Base-by-base conservation (phyloP, 2,888 invertebrate species). In the Agrochola lychnidis region DNA sequence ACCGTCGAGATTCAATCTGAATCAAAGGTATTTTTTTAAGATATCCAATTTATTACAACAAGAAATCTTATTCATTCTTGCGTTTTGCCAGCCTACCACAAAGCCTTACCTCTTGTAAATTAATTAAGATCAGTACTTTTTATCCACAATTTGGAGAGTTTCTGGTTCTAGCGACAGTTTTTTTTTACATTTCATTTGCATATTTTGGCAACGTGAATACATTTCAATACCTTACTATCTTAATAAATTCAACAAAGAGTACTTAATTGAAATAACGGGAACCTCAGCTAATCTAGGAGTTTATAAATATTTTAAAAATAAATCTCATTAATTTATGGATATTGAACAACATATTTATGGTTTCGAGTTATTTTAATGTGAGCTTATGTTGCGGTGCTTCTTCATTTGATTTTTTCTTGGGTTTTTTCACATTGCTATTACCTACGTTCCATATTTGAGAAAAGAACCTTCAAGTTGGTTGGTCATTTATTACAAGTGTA, bases 41-140 rank as follows among this genome's bases (percentile, higher is more conserved):
- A 73, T 62, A 63, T 74, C 57, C n/a, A 73, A 68, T 86, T 75
- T 63, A 74, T 71, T 63, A 59, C 25, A 59, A 61, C 30, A 22
- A 70, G 19, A 63, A 83, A 79, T 83, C 59, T 73, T 72, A 30
- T 83, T 79, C 57, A 30, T 70, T 70, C n/a, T 59, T 71, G 56
- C 56, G 57, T 73, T 86, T 86, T 22, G 36, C 14, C n/a, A 36
- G 48, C 25, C 40, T 48, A 82, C 57, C 59, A 70, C 53, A 53
- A 82, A 81, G 45, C 56, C 16, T 19, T 48, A 78, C 64, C 84
- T 72, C 67, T 64, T 81, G 48, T 73, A 71, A 84, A 80, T 84
- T 84, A 80, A 79, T 80, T 80, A 84, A 80, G 64, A 80, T 71
- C 84, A 51, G 53, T 66, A 61, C 71, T 80, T 78, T 78, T 77